Evolutionary conservation across 1,140 invertebrate species (phyloP), one percentile per base, ranked within the genome.

Genomic region (Frieseomelitta varia): DNA sequence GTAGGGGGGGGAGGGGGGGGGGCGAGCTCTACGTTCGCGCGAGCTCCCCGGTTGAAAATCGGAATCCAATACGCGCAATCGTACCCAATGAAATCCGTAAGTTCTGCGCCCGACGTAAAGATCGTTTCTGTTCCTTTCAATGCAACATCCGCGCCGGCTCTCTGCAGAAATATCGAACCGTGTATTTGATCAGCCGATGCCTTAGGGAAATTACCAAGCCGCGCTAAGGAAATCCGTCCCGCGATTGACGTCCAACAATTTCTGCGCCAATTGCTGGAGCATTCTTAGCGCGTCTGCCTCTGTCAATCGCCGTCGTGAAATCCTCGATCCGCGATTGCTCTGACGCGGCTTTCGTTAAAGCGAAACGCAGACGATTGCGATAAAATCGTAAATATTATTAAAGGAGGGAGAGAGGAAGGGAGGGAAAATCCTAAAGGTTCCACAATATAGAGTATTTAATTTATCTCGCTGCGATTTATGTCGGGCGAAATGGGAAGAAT

Each of bases 191-290:
- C 73, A 74, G 58, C 21, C 73, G 65, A n/a, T 83, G 74, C 84
- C 84, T 85, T 67, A 73, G 84, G 84, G 84, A 85, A 85, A 85
- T 85, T 85, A 85, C 80, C 39, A 55, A 55, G 61, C 68, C 63
- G 63, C 74, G 73, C 65, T 72, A 82, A 81, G 84, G 80, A 85
- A 85, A 85, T 85, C 80, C 74, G 63, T 58, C 17, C 51, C 79
- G n/a, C 79, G 72, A 85, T 74, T 81, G 79, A 85, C 79, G 72
- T 63, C 74, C 58, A 61, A 77, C 80, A 76, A 85, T 71, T 85
- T 83, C 84, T 55, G 4, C 65, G 21, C 56, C 80, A 81, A 75
- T 85, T 74, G 56, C 39, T 8, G n/a, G 30, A 14, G 24, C 47
- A 81, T 74, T 67, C 63, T 73, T 73, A 68, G n/a, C 84, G 58